Percentiles rank a stretch among this genome's conserved stretches.
Evolutionary conservation across 2,113 vertebrate species (phyloP).

Genomic region (Ginglymostoma cirratum): DNA sequence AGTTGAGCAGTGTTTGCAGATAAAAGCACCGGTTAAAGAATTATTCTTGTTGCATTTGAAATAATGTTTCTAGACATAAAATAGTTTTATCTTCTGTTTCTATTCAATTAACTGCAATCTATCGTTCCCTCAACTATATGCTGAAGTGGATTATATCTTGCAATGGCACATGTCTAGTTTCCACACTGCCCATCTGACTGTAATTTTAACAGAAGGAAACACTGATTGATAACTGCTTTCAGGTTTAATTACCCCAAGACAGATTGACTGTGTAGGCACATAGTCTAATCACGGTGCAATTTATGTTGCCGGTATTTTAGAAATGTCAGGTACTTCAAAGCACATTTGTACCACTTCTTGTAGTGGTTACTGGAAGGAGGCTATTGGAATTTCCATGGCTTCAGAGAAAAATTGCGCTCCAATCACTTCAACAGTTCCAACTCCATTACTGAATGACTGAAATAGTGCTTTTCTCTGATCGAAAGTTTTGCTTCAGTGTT

Average conservation of each 20-base stretch:
- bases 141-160: background rate
- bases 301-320: slow-evolving; percentile 57
- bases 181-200: slow-evolving; percentile 64
- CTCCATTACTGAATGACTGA: background rate
- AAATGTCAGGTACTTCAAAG: slow-evolving; percentile 50
- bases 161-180: slow-evolving; percentile 48
- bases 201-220: slow-evolving; percentile 61
- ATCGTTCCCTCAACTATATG: background rate
- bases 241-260: slow-evolving; percentile 71
- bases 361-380: slow-evolving; percentile 44
- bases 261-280: slow-evolving; percentile 66
- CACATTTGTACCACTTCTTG: slow-evolving; percentile 49
- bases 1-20: background rate
- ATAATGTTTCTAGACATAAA: background rate
- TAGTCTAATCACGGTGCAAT: slow-evolving; percentile 59
- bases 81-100: background rate
- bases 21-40: background rate
- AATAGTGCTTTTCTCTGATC: background rate
- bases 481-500: background rate
- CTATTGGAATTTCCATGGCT: slow-evolving; percentile 21
- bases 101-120: slow-evolving; percentile 11
- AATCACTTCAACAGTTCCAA: background rate
- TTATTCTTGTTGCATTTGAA: background rate
- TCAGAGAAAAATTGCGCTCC: background rate
- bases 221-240: slow-evolving; percentile 65